Percentiles rank a stretch among this genome's conserved stretches.
Conservation (phyloP, 2,797 vertebrate species). For the Falco peregrinus region DNA sequence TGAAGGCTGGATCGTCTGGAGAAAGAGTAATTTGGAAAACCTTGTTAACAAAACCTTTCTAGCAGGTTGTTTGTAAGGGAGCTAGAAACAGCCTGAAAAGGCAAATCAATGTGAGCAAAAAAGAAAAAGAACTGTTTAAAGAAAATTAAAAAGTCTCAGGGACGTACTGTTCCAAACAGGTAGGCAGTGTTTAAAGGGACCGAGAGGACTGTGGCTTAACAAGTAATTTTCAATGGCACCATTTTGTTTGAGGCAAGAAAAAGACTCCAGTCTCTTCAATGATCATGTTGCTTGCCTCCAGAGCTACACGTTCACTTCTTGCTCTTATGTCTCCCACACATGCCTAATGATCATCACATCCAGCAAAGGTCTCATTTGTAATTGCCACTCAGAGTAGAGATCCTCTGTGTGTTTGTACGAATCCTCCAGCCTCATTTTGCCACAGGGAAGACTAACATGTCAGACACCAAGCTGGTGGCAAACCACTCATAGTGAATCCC, state of each 20-base stretch:
- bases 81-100: background rate
- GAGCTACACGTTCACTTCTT: background rate
- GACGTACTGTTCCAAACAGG: background rate
- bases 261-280: background rate
- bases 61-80: background rate
- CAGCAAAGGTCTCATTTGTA: constrained; percentile 5
- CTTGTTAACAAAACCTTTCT: background rate
- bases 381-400: background rate
- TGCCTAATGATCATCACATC: background rate
- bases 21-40: background rate
- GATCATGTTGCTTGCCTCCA: background rate
- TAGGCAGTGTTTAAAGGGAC: background rate
- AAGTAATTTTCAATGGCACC: background rate
- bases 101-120: background rate
- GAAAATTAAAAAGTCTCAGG: background rate
- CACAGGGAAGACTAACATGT: background rate
- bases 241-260: background rate
- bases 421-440: background rate
- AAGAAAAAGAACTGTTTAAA: background rate
- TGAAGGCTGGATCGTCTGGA: background rate
- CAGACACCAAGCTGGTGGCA: background rate
- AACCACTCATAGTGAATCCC: background rate
- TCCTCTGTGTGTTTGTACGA: background rate
- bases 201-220: background rate
- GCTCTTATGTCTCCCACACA: background rate